Evolutionary conservation across 2,888 invertebrate genomes (phyloP).

Genomic region (Lucinisca nassula): DNA sequence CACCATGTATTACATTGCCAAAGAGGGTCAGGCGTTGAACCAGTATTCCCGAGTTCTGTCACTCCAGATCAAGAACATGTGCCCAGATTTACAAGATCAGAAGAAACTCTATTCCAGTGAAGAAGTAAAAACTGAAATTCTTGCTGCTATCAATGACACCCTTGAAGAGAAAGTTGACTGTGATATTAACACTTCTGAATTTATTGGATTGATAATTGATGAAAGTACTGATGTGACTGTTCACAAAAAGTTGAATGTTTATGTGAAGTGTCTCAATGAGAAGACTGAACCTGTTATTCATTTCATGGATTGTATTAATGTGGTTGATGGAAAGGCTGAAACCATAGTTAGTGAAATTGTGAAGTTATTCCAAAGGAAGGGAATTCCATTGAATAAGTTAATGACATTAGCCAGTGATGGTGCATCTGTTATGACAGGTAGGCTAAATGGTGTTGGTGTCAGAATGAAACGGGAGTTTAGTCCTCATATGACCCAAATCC

Average conservation of each 20-base stretch:
- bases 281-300: constrained; percentile 22
- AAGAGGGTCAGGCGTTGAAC: constrained; percentile 36
- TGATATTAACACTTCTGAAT: constrained; percentile 13
- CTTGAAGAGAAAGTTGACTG: constrained; percentile 20
- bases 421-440: constrained; percentile 34
- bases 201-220: constrained; percentile 35
- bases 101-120: constrained; percentile 40
- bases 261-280: constrained; percentile 38
- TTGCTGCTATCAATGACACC: constrained; percentile 33
- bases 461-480: constrained; percentile 26
- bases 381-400: constrained; percentile 28
- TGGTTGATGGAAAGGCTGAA: constrained; percentile 35
- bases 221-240: constrained; percentile 24
- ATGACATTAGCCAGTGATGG: constrained; percentile 38
- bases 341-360: constrained; percentile 26
- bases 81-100: constrained; percentile 40
- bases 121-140: constrained; percentile 30
- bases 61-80: constrained; percentile 42
- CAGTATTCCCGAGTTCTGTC: neutral
- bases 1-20: constrained; percentile 30
- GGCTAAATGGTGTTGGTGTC: constrained; percentile 28
- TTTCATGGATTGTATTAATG: constrained; percentile 39
- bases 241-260: constrained; percentile 24
- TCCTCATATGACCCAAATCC: constrained; percentile 25
- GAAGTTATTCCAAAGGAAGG: constrained; percentile 6